Conservation (phyloP, 2,113 vertebrate species). For the Hydrochoerus hydrochaeris region DNA sequence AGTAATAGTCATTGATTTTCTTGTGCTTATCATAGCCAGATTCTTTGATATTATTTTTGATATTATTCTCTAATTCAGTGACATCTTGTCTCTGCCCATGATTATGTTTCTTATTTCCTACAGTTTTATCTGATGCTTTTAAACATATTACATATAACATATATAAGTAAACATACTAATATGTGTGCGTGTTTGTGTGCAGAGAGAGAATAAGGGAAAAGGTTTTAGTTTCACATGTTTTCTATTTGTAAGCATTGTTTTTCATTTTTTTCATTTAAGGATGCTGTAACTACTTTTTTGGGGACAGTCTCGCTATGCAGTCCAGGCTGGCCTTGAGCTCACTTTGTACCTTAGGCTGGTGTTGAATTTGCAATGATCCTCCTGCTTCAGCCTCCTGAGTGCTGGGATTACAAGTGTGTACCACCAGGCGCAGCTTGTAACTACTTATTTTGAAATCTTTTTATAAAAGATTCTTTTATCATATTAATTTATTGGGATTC, state of each 20-base stretch:
- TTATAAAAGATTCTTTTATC: background rate
- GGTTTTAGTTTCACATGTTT: background rate
- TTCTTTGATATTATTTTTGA: background rate
- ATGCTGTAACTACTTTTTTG: background rate
- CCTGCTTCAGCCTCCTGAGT: no score
- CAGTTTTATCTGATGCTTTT: background rate
- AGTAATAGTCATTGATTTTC: background rate
- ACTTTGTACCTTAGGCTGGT: no score
- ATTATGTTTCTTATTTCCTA: conserved; percentile 11
- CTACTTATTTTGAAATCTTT: background rate
- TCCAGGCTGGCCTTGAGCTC: no score
- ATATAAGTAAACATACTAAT: background rate
- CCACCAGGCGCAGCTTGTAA: background rate
- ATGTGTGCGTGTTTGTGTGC: background rate
- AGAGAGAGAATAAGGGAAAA: background rate
- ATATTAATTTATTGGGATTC: background rate
- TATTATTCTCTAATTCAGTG: background rate
- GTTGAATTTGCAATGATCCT: no score
- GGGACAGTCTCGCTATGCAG: no score
- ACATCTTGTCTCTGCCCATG: background rate
- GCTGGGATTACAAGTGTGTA: no score
- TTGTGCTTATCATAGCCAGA: background rate
- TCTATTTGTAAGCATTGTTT: background rate
- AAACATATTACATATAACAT: background rate
- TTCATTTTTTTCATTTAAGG: background rate